Evolutionary conservation across 2,888 invertebrate species (phyloP).

Genomic region (Dione vanillae): DNA sequence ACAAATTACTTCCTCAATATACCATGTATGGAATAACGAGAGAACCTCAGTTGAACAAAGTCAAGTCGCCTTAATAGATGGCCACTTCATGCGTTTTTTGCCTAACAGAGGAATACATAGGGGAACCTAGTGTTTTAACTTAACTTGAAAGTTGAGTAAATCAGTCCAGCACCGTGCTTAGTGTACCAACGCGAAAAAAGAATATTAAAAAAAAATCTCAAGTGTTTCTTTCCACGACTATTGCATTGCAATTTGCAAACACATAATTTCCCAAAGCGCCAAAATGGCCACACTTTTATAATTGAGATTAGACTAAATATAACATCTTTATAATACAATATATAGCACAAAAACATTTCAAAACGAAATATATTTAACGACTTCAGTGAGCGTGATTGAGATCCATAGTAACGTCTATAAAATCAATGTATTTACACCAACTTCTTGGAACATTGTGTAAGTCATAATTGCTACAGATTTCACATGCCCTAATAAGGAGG

Average conservation of each 20-base stretch:
- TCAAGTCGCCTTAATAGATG: neutral
- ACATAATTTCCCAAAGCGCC: too few relatives aligned
- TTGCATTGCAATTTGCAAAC: too few relatives aligned
- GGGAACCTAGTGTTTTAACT: too few relatives aligned
- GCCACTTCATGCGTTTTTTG: neutral
- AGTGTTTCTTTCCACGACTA: too few relatives aligned
- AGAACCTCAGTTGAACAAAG: neutral
- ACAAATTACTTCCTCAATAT: slow-evolving; percentile 8
- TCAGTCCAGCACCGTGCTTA: too few relatives aligned
- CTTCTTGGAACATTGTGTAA: slow-evolving; percentile 15
- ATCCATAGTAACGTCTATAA: slow-evolving; percentile 6
- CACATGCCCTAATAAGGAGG: slow-evolving; percentile 8
- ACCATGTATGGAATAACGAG: slow-evolving; percentile 7
- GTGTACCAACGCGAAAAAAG: too few relatives aligned
- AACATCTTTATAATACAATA: neutral
- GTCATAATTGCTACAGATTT: slow-evolving; percentile 25
- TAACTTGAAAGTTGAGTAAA: too few relatives aligned
- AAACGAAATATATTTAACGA: slow-evolving; percentile 3
- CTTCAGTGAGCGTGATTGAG: neutral
- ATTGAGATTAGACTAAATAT: too few relatives aligned
- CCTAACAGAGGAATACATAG: too few relatives aligned
- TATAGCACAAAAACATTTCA: neutral
- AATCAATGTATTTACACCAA: neutral
- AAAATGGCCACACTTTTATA: too few relatives aligned
- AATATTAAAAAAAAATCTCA: too few relatives aligned